A percentile compares a stretch with the other conserved stretches of the same genome.
Conservation (phyloP, 2,113 vertebrate species). For the Anarrhichthys ocellatus region DNA sequence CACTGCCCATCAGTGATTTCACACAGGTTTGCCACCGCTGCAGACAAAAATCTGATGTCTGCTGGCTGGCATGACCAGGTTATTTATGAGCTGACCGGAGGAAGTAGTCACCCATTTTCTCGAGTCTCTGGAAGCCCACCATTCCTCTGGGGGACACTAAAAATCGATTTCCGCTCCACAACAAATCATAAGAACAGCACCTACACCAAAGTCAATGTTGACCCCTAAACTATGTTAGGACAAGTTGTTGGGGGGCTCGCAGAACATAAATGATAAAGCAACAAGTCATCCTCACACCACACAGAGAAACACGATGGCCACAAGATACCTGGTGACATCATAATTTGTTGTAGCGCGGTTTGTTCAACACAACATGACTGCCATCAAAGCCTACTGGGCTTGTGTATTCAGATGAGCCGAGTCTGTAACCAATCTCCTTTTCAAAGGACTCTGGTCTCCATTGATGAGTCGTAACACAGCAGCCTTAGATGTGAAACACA, state of each 20-base stretch:
- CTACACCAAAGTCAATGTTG: slow-evolving; percentile 66
- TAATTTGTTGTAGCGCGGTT: slow-evolving; percentile 54
- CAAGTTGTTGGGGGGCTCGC: slow-evolving; percentile 43
- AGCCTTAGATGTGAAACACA: slow-evolving; percentile 82
- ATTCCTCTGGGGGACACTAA: slow-evolving; percentile 74
- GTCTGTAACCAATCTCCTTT: slow-evolving; percentile 78
- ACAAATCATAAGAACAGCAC: slow-evolving; percentile 75
- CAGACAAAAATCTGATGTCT: slow-evolving; percentile 76
- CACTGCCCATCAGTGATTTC: slow-evolving; percentile 77
- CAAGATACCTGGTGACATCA: slow-evolving; percentile 64
- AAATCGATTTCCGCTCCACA: slow-evolving; percentile 79
- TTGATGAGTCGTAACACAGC: slow-evolving; percentile 77
- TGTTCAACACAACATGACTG: slow-evolving; percentile 62
- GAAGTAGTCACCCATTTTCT: slow-evolving; percentile 76
- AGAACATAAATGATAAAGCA: slow-evolving; percentile 58
- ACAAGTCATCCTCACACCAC: slow-evolving; percentile 55
- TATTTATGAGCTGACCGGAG: slow-evolving; percentile 78
- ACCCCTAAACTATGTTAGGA: slow-evolving; percentile 59
- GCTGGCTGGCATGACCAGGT: slow-evolving; percentile 65
- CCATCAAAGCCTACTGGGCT: slow-evolving; percentile 68
- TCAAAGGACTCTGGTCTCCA: slow-evolving; percentile 77
- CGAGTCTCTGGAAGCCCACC: slow-evolving; percentile 61
- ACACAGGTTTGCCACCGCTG: slow-evolving; percentile 74
- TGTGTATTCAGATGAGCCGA: slow-evolving; percentile 69
- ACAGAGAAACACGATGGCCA: background rate